A percentile compares a stretch with the other conserved stretches of the same genome.
These are phyloP conservation scores for Epizoanthus illoricatus DNA, from an alignment of 92 coral and sea anemone species.

Conservation along the genomic window DNA sequence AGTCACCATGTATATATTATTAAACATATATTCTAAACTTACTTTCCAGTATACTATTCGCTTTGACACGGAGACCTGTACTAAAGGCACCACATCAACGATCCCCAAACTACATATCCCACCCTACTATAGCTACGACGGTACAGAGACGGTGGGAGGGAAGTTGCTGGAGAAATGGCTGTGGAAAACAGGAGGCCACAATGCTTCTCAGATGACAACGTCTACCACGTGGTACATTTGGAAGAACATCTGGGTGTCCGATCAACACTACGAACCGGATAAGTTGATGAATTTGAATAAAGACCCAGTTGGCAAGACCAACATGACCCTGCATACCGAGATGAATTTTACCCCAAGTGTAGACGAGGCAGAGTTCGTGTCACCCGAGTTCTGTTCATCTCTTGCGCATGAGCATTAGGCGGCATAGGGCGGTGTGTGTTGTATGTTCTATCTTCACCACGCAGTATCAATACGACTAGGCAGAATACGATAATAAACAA, in stretches of 20 bases:
- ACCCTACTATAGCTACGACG: background rate
- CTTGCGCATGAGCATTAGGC: background rate
- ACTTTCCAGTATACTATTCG: background rate
- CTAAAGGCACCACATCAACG: background rate
- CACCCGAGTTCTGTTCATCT: constrained; percentile 5
- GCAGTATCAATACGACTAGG: too few relatives aligned
- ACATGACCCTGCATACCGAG: background rate
- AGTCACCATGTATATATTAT: too few relatives aligned
- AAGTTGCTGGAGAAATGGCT: background rate
- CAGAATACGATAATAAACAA: too few relatives aligned
- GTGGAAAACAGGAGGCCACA: constrained; percentile 11
- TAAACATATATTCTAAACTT: too few relatives aligned
- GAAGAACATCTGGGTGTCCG: constrained; percentile 6
- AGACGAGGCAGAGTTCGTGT: background rate
- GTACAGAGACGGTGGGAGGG: background rate
- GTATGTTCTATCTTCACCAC: too few relatives aligned
- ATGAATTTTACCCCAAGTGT: background rate
- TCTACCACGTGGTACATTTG: background rate
- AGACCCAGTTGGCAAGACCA: background rate
- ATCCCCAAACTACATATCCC: background rate
- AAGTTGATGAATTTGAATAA: background rate
- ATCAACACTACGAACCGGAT: background rate
- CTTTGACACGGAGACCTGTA: background rate
- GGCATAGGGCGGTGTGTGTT: too few relatives aligned
- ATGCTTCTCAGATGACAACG: background rate